Evolutionary conservation across 2,113 vertebrate genomes (phyloP).

Genomic region (Bothrops jararaca): DNA sequence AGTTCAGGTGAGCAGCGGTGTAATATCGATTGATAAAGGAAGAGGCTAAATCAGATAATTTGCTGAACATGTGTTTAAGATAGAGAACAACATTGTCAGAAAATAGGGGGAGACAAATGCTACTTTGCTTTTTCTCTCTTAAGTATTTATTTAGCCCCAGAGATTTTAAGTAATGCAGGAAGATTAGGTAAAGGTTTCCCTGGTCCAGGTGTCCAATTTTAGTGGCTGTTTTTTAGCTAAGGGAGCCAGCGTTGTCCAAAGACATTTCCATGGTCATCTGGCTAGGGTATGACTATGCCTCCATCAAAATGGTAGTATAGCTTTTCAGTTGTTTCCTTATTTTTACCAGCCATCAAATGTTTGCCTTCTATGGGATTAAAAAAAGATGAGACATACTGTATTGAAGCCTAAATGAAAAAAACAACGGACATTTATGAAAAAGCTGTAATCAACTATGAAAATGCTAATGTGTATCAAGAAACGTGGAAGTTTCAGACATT

Average conservation of each 20-base stretch:
- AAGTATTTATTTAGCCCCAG: background rate
- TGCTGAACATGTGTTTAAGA: background rate
- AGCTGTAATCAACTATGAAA: background rate
- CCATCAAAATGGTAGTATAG: background rate
- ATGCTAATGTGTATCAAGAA: background rate
- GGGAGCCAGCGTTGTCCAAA: background rate
- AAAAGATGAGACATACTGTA: background rate
- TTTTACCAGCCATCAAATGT: background rate
- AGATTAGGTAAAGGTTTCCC: background rate
- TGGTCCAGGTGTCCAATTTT: background rate
- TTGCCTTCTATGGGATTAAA: background rate
- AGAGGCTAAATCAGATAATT: background rate
- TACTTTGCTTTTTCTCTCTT: background rate
- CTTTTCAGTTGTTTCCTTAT: background rate
- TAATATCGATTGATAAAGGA: background rate
- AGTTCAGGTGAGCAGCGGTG: conserved; percentile 74
- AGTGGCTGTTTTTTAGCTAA: background rate
- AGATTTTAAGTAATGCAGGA: background rate
- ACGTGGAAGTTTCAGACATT: background rate
- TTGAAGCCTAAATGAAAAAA: background rate
- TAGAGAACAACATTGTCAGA: background rate
- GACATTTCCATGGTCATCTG: background rate
- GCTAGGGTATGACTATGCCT: background rate
- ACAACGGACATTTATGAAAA: background rate
- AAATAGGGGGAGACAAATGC: background rate